Evolutionary conservation across 2,888 invertebrate species (phyloP).

Genomic region (Bimastos eiseni): DNA sequence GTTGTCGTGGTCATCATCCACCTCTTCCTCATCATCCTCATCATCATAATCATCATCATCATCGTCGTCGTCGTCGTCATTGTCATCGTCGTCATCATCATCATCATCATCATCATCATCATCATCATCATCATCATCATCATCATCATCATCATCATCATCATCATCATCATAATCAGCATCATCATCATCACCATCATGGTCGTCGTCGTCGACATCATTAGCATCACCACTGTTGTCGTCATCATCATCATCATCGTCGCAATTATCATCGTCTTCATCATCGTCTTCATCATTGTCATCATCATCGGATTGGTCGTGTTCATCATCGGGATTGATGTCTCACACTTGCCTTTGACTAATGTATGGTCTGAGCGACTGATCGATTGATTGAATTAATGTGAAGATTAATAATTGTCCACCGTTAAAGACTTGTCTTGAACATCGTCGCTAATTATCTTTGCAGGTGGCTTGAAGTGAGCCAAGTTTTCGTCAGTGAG

Average conservation of each 20-base stretch:
- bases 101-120: constrained; percentile 29
- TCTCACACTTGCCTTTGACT: too few species aligned
- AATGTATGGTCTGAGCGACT: too few species aligned
- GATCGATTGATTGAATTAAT: neutral
- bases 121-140: constrained; percentile 28
- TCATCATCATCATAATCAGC: constrained; percentile 18
- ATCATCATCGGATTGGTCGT: neutral
- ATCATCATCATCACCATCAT: constrained; percentile 23
- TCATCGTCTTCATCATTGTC: neutral
- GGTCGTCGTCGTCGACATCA: neutral
- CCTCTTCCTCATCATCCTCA: too few species aligned
- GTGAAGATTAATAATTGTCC: neutral
- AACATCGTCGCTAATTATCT: constrained; percentile 71
- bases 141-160: constrained; percentile 24
- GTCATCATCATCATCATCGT: neutral
- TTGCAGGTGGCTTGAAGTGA: constrained; percentile 52
- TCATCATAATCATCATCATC: too few species aligned
- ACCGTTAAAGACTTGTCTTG: neutral
- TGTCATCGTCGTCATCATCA: neutral
- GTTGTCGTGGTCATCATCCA: neutral
- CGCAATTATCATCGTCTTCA: neutral
- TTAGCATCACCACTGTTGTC: neutral
- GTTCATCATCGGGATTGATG: neutral
- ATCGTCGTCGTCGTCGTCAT: neutral
- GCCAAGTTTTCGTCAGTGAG: constrained; percentile 51